Evolutionary conservation across 1,140 invertebrate species (phyloP), one percentile per base, ranked within the genome.

Genomic region (Cherax quadricarinatus): DNA sequence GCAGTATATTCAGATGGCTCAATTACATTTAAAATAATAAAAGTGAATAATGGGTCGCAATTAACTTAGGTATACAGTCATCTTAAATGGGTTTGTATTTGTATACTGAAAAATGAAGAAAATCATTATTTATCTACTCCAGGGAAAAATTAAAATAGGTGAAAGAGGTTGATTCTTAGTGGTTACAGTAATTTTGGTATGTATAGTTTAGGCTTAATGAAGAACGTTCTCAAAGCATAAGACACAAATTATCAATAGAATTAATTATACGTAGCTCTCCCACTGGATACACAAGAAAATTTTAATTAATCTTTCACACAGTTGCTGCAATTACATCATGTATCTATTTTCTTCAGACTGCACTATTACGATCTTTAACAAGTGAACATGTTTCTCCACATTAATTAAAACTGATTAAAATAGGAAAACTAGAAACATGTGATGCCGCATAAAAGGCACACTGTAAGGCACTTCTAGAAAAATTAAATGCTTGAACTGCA

Each of bases 401-500:
- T 75, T 88, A 75, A 79, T 60, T 60, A 49, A 80, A 57, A 88
- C 5, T 41, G 70, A 53, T 79, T n/a, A 57, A 88, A 60, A 57
- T 21, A 53, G 73, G 57, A 79, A 88, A 79, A 88, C 30, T 79
- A n/a, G 86, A 88, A 88, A 88, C 75, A 75, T 88, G 86, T 88
- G 57, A 88, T 79, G 75, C 86, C 86, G 80, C 75, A 79, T 57
- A 88, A 88, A 88, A 88, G 75, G 86, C 86, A 88, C 86, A 79
- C 78, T 60, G 78, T 88, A 88, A 88, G 86, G 86, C 86, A 88
- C 86, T 79, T 88, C 78, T 88, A 80, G 86, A 88, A 73, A 73
- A 88, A 88, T 48, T 88, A 78, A 79, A 88, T 79, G 86, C 70
- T 88, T 75, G 51, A 57, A 57, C 30, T 79, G 81, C 30, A 79